These are phyloP conservation scores for Enteromius thamalakanensis DNA, from an alignment of 2,797 vertebrate genomes.

Conservation along the genomic window DNA sequence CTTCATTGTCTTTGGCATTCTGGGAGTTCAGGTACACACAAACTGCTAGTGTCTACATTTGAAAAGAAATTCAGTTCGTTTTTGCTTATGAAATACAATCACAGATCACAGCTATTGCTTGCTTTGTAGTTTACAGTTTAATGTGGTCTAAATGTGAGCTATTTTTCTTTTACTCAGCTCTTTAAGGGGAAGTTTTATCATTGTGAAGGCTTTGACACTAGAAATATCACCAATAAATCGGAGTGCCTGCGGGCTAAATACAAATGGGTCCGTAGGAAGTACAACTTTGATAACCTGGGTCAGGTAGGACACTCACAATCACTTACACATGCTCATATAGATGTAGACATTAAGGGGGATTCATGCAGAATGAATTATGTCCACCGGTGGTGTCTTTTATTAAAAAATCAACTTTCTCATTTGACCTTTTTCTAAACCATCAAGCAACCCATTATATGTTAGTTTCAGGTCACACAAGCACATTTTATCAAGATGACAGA, in stretches of 20 bases:
- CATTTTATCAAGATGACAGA: conserved; percentile 4
- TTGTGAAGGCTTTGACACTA: conserved; percentile 88
- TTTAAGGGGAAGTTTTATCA: conserved; percentile 97
- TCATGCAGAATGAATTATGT: not conserved
- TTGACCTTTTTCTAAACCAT: conserved; percentile 16
- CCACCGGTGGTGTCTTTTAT: not conserved
- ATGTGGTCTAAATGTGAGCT: not conserved
- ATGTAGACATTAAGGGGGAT: not conserved
- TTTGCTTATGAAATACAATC: not conserved
- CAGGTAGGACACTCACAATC: conserved; percentile 78
- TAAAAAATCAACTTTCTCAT: conserved; percentile 11
- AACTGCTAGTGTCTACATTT: not conserved
- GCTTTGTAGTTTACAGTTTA: not conserved
- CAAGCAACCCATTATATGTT: not conserved
- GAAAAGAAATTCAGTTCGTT: not conserved
- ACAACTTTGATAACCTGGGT: conserved; percentile 96
- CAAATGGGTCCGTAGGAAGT: conserved; percentile 90
- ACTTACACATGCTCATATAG: not conserved
- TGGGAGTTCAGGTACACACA: conserved; percentile 89
- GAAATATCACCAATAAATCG: conserved; percentile 88
- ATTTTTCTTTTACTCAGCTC: conserved; percentile 74
- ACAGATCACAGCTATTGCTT: not conserved
- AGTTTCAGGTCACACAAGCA: not conserved
- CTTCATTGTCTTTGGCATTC: conserved; percentile 94
- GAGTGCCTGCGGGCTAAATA: conserved; percentile 84